Base-by-base conservation (phyloP, 2,888 invertebrate species). In the Euzetes globulus region DNA sequence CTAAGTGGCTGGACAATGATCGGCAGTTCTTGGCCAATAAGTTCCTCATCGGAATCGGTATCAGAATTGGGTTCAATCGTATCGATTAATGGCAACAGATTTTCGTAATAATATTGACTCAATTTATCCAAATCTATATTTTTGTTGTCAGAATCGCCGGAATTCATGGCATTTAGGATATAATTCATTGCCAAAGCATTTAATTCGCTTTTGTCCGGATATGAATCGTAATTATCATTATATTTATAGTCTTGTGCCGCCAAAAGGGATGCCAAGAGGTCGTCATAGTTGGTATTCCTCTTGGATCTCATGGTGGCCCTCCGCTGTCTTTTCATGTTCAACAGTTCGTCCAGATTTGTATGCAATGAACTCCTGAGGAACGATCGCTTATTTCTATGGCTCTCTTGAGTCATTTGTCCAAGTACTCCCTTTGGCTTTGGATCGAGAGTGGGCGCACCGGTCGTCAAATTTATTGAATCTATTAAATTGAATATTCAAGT, bases 81-180 rank as follows among this genome's bases (percentile, higher is more conserved):
- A 5, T 70, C 70, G 5, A 70, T 47, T 2, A 70, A 47, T 9
- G 70, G 70, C 15, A 70, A 70, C 5, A 70, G 25, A 25, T 47
- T 70, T 25, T 70, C 70, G 70, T 70, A 70, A 65, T 65, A 65
- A 47, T 70, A 70, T 70, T 70, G 41, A 27, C 19, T 70, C 27
- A 70, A 47, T 70, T 70, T 70, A 25, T 70, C 47, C 47, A 70
- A 70, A 47, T 70, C 70, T 37, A 25, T 47, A 17, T 45, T 11
- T 17, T 70, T 22, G 27, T 27, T 29, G 11, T 60, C 60, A 15
- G 11, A 19, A 19, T 65, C 63, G 19, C 33, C 33, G 27, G 63
- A 41, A 37, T 37, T 65, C 9, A n/a, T 29, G 19, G 7, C 33
- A 29, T 15, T 65, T 19, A 65, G 19, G 11, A 65, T n/a, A n/a